These are phyloP conservation scores for Mustela erminea DNA, from an alignment of 2,797 vertebrate species.

Conservation along the genomic window DNA sequence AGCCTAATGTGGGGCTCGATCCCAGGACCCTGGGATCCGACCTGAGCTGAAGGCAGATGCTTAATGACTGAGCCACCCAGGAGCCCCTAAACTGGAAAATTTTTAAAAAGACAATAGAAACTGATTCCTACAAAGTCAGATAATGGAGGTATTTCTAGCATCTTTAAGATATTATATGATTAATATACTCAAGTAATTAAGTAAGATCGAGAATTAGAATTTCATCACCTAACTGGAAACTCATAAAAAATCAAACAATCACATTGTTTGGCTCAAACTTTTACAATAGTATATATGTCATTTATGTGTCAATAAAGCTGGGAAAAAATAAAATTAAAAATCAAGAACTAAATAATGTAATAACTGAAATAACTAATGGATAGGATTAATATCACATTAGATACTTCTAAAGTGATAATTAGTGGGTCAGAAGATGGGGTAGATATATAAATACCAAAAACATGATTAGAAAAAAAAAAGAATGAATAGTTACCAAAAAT, in stretches of 20 bases:
- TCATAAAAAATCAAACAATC: not conserved
- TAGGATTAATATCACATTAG: not conserved
- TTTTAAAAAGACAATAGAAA: not conserved
- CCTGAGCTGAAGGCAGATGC: too few species aligned
- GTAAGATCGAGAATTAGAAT: not conserved
- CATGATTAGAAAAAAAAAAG: not conserved
- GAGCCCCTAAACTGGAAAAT: too few species aligned
- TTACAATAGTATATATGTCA: not conserved
- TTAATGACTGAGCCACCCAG: too few species aligned
- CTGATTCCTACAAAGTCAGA: not conserved
- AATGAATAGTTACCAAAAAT: not conserved
- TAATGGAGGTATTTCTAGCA: not conserved
- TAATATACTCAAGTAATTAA: not conserved
- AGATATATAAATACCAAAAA: not conserved
- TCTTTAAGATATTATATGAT: not conserved
- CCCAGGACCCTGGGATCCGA: too few species aligned
- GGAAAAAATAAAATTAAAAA: not conserved
- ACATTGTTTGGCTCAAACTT: not conserved
- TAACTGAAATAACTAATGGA: not conserved
- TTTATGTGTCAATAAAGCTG: not conserved
- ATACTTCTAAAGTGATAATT: not conserved
- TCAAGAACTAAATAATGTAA: not conserved
- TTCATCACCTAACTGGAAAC: not conserved
- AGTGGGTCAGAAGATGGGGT: not conserved
- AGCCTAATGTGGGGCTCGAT: too few species aligned